Evolutionary conservation across 2,113 vertebrate species (phyloP).

Genomic region (Desmodus rotundus): DNA sequence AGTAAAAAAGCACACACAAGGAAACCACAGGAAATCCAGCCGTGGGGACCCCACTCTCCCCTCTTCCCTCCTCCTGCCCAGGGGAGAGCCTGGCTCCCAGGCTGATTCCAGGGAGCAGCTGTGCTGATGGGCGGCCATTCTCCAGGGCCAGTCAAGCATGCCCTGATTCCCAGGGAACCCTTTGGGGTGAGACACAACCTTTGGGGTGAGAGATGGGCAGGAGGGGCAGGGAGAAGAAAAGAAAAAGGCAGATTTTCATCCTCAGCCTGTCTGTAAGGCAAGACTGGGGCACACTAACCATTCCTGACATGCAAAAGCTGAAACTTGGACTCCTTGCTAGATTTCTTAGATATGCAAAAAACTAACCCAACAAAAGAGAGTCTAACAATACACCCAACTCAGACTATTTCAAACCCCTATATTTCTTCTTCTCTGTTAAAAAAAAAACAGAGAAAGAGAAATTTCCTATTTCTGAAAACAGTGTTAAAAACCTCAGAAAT

Average conservation of each 20-base stretch:
- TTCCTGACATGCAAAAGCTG: conserved; percentile 43
- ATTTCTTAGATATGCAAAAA: not conserved
- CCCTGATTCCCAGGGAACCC: not conserved
- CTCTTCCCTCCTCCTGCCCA: not conserved
- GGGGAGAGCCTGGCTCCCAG: not conserved
- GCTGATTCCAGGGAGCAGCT: not conserved
- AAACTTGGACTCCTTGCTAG: conserved; percentile 17
- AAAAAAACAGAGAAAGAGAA: not conserved
- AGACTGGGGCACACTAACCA: conserved; percentile 35
- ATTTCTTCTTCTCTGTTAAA: not conserved
- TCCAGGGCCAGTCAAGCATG: conserved; percentile 4
- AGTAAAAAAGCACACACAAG: conserved; percentile 7
- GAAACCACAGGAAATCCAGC: not conserved
- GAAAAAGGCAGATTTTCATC: not conserved
- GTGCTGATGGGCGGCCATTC: not conserved
- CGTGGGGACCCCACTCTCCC: not conserved
- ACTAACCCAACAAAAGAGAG: not conserved
- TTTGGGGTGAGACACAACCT: not conserved
- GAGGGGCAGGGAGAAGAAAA: not conserved
- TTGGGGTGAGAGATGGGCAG: not conserved
- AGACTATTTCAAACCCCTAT: not conserved
- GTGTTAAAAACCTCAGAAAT: not conserved
- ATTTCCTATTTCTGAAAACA: conserved; percentile 14
- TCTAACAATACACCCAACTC: not conserved
- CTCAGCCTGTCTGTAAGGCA: not conserved